Base-by-base conservation (phyloP, 2,113 vertebrate genomes). In the Delphinapterus leucas region DNA sequence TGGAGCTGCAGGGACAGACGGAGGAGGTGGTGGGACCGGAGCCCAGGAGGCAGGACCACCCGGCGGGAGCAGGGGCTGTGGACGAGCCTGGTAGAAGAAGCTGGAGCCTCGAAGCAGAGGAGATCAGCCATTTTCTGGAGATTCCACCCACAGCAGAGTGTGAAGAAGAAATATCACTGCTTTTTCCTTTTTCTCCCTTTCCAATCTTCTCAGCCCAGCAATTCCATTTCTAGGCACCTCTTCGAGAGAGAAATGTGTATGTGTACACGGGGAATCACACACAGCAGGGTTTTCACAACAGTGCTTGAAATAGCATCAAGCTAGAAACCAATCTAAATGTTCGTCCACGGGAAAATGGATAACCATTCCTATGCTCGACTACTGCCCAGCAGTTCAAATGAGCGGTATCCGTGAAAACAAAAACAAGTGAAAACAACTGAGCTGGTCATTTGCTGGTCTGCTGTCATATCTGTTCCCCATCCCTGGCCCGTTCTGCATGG, bases 381-480 rank as follows among this genome's bases (percentile, higher is more conserved):
- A 0, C 41, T 14, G 15, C 31, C 53, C 41, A 11, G 2, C 25
- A 3, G 41, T 10, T 31, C 31, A 14, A 26, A 31, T 14, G 70
- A 41, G 6, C 0, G 1, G 58, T 21, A 23, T 10, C 8, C 0
- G 53, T 47, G 23, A 33, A 47, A 38, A 61, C 33, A 58, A 8
- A 58, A 44, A 9, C 11, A 18, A 47, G 12, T 1, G 53, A 25
- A 13, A n/a, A n/a, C 18, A 47, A 3, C 28, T 13, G n/a, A 84
- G 84, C 13, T 47, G 33, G 44, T 21, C 73, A 2, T 12, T 21
- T 44, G 58, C 7, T 6, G 0, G 28, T 58, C 31, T 47, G 21
- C 23, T 38, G 13, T 49, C 31, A 9, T 6, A 20, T 44, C 49
- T 6, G 0, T 15, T 55, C n/a, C 38, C 65, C 2, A 1, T 49